phyloP scores from a whole-genome alignment of 2,888 invertebrate species.

The Caenorhabditis sinica region DNA sequence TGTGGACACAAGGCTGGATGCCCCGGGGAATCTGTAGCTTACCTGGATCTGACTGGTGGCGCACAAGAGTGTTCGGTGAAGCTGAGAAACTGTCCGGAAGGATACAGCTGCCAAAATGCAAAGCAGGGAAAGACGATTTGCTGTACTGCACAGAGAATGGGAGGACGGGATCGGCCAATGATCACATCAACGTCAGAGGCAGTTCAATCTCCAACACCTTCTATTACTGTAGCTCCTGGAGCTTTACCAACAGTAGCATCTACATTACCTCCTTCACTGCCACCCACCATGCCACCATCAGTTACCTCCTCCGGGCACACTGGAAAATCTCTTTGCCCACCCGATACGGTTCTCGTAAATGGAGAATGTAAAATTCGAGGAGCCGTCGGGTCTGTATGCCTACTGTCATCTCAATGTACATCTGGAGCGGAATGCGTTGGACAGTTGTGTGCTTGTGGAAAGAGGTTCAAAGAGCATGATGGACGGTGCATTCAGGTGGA shows the following conservation, averaged over 20 bases:
- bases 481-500: constrained; percentile 69
- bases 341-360: constrained; percentile 72
- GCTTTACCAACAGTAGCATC: neutral
- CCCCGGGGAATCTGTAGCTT: constrained; percentile 78
- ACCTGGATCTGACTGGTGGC: constrained; percentile 75
- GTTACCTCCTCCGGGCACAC: constrained; percentile 34
- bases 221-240: constrained; percentile 12
- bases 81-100: constrained; percentile 74
- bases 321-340: constrained; percentile 70
- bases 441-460: constrained; percentile 73
- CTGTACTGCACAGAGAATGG: constrained; percentile 70
- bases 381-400: constrained; percentile 76
- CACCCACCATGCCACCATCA: constrained; percentile 14
- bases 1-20: constrained; percentile 79
- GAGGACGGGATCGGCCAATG: constrained; percentile 52
- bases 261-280: neutral
- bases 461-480: constrained; percentile 64
- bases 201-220: neutral
- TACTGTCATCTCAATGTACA: constrained; percentile 76
- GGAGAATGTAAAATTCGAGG: constrained; percentile 77
- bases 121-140: constrained; percentile 72
- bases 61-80: constrained; percentile 75
- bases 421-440: constrained; percentile 73
- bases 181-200: neutral
- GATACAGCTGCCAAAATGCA: constrained; percentile 75